Conservation (phyloP, 2,797 vertebrate genomes). For the Eulemur rubriventer region DNA sequence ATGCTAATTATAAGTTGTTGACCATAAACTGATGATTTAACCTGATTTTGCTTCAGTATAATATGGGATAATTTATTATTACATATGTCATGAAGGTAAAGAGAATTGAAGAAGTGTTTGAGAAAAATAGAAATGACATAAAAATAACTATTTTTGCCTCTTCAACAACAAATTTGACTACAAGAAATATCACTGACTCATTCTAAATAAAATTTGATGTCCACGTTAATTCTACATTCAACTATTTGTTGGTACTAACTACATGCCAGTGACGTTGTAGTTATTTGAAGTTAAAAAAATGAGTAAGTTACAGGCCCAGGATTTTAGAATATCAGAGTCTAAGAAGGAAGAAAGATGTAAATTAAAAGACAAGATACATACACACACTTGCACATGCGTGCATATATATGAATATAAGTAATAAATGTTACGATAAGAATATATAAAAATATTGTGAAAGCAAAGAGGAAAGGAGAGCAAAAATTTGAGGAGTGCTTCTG, state of each 20-base stretch:
- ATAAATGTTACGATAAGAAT: not conserved
- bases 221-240: not conserved
- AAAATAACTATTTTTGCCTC: constrained; percentile 24
- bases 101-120: not conserved
- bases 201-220: not conserved
- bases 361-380: not conserved
- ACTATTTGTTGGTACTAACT: not conserved
- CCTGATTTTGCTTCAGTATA: not conserved
- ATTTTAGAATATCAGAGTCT: not conserved
- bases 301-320: not conserved
- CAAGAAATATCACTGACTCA: not conserved
- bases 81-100: not conserved
- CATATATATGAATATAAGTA: not conserved
- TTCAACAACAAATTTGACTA: not conserved
- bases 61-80: not conserved
- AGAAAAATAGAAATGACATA: not conserved
- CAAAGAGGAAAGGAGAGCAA: not conserved
- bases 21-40: not conserved
- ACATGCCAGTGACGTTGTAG: not conserved
- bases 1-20: not conserved
- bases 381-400: not conserved
- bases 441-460: not conserved
- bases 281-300: not conserved
- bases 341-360: not conserved
- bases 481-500: not conserved